Evolutionary conservation across 2,888 invertebrate species (phyloP).

Genomic region (Calephelis perditalis): DNA sequence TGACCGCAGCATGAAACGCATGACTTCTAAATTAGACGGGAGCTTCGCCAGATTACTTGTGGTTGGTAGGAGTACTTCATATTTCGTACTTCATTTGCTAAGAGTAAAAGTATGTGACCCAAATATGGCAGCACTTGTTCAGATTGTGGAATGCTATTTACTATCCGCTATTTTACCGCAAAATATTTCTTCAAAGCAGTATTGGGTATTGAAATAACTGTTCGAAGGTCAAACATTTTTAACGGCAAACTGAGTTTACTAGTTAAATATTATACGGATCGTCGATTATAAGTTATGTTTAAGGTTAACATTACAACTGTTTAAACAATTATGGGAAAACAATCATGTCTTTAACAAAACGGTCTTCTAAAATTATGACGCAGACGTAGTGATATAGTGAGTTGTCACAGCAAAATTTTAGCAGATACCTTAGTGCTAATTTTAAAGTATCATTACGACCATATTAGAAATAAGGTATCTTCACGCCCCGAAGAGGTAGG

Average conservation of each 20-base stretch:
- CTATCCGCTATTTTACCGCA: constrained; percentile 62
- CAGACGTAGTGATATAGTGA: too few species aligned
- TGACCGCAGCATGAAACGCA: constrained; percentile 65
- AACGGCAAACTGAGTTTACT: background rate
- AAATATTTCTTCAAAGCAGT: constrained; percentile 34
- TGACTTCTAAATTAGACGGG: constrained; percentile 62
- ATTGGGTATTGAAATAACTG: constrained; percentile 33
- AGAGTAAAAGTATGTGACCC: constrained; percentile 63
- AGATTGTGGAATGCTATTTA: constrained; percentile 64
- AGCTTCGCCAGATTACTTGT: constrained; percentile 64
- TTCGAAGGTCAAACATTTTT: constrained; percentile 6
- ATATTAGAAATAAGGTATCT: too few species aligned
- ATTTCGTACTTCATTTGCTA: constrained; percentile 56
- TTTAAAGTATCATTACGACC: too few species aligned
- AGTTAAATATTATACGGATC: background rate
- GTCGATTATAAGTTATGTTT: too few species aligned
- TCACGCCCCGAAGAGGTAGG: too few species aligned
- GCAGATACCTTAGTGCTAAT: too few species aligned
- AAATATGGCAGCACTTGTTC: constrained; percentile 60
- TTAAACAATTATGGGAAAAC: too few species aligned
- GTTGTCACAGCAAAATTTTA: too few species aligned
- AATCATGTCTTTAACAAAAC: too few species aligned
- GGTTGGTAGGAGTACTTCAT: constrained; percentile 47
- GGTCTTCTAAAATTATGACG: too few species aligned
- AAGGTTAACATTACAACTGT: too few species aligned